These are phyloP conservation scores for Gonioctena quinquepunctata DNA, from an alignment of 1,140 invertebrate genomes.

Conservation along the genomic window DNA sequence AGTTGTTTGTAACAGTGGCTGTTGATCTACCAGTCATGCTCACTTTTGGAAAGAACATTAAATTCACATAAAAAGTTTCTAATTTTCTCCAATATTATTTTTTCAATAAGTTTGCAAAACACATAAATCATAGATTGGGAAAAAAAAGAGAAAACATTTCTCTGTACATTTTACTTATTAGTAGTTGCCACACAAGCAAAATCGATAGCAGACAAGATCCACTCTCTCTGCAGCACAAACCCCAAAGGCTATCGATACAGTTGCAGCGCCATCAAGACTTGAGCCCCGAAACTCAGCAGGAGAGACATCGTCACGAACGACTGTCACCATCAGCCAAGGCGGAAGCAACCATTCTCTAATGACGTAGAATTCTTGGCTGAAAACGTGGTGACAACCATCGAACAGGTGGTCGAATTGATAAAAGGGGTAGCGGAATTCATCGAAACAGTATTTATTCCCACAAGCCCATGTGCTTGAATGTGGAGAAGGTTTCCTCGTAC, in stretches of 20 bases:
- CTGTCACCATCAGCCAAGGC: conserved; percentile 92
- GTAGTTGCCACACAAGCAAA: conserved; percentile 69
- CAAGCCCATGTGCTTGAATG: conserved; percentile 92
- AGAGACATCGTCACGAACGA: conserved; percentile 86
- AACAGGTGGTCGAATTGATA: conserved; percentile 92
- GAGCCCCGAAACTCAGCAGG: conserved; percentile 73
- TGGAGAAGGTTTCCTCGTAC: conserved; percentile 84
- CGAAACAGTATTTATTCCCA: conserved; percentile 98
- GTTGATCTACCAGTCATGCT: no score
- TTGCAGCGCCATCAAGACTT: conserved; percentile 72
- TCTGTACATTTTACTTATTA: no score
- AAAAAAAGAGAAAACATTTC: no score
- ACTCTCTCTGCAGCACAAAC: conserved; percentile 80
- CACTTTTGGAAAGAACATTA: no score
- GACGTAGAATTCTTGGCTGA: conserved; percentile 86
- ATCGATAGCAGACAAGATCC: conserved; percentile 73
- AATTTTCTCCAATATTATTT: no score
- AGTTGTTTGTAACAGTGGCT: no score
- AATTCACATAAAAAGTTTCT: no score
- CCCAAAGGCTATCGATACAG: conserved; percentile 79
- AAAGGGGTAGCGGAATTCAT: conserved; percentile 86
- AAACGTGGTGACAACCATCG: conserved; percentile 91
- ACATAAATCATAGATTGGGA: no score
- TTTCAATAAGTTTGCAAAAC: no score
- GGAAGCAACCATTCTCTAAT: conserved; percentile 93